Percentiles rank a stretch among this genome's conserved stretches.
Evolutionary conservation across 2,113 vertebrate species (phyloP).

Genomic region (Calonectris borealis): DNA sequence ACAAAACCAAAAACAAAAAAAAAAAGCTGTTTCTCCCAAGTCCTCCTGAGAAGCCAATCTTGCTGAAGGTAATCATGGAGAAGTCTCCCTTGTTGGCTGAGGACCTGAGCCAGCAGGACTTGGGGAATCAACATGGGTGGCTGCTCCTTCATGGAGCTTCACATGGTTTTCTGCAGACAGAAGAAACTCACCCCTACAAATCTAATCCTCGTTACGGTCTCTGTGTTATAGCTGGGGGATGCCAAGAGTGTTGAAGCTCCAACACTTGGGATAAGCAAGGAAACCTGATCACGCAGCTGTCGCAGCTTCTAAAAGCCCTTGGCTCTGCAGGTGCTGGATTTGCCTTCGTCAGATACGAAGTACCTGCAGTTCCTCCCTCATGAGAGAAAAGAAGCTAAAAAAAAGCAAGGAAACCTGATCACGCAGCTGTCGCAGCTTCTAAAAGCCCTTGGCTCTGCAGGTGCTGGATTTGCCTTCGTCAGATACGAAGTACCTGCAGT

Average conservation of each 20-base stretch:
- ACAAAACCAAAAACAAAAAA: neutral
- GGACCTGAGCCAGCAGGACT: neutral
- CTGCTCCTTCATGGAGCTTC: neutral
- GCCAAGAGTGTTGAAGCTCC: neutral
- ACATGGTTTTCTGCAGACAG: neutral
- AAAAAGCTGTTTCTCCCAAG: neutral
- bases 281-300: accelerated
- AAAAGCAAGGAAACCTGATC: too few relatives aligned
- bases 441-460: neutral
- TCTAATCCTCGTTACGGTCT: accelerated
- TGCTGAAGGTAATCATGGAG: neutral
- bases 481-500: neutral
- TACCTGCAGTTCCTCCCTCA: neutral
- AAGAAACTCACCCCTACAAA: neutral
- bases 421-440: accelerated
- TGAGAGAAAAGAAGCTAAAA: neutral
- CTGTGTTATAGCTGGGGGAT: accelerated
- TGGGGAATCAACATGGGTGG: neutral
- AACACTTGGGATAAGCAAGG: neutral
- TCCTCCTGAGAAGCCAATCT: neutral
- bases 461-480: neutral
- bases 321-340: neutral
- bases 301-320: neutral
- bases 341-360: neutral
- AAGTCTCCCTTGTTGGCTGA: neutral